Conservation (phyloP, 92 coral and sea anemone genomes). For the Palythoa grandiflora region DNA sequence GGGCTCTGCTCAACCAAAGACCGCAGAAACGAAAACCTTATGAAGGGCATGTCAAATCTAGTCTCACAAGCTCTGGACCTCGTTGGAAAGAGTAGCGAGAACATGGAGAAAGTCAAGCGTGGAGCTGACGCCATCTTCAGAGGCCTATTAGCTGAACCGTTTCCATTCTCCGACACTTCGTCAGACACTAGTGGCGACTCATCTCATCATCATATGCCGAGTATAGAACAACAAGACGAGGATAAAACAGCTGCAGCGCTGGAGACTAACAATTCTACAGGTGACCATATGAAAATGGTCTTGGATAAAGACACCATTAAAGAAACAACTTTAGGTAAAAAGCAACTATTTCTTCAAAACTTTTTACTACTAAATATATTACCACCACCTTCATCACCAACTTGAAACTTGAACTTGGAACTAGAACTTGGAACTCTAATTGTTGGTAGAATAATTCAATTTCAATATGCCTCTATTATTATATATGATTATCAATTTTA, state of each 20-base stretch:
- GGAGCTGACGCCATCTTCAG: conserved; percentile 3
- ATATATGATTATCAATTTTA: too few species aligned
- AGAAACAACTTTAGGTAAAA: too few species aligned
- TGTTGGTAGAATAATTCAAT: too few species aligned
- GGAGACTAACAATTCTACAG: background rate
- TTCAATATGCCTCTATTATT: too few species aligned
- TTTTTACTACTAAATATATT: too few species aligned
- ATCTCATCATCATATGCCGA: background rate
- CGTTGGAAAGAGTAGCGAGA: background rate
- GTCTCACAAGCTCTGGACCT: conserved; percentile 12
- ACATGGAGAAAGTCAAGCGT: background rate
- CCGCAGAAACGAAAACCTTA: background rate
- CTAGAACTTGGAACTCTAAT: too few species aligned
- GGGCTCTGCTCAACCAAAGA: background rate
- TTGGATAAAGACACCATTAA: background rate
- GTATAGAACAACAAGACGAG: background rate
- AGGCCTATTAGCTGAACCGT: background rate
- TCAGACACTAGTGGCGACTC: background rate
- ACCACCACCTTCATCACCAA: too few species aligned
- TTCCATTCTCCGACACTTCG: background rate
- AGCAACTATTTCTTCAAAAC: too few species aligned
- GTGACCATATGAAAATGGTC: background rate
- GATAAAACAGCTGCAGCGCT: background rate
- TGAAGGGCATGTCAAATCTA: background rate
- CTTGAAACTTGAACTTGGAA: too few species aligned